phyloP scores from a whole-genome alignment of 2,797 vertebrate genomes.

The Falco columbarius region DNA sequence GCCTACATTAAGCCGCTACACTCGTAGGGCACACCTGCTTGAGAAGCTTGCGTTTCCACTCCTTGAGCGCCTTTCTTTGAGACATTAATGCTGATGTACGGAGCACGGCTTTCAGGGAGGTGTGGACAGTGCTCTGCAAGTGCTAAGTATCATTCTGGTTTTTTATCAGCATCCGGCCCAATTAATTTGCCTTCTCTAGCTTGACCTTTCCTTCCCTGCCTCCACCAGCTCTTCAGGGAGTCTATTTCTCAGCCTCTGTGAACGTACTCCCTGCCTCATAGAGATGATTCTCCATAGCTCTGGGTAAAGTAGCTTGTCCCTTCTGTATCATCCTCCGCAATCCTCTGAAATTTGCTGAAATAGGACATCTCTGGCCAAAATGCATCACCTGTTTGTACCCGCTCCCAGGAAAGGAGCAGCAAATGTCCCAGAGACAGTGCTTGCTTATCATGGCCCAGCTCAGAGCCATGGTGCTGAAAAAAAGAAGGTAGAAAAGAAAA shows the following conservation, averaged over 20 bases:
- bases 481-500: neutral
- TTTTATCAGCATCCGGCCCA: neutral
- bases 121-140: neutral
- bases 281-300: neutral
- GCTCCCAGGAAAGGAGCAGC: neutral
- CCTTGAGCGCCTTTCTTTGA: neutral
- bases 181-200: neutral
- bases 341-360: neutral
- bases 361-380: neutral
- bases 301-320: neutral
- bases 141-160: neutral
- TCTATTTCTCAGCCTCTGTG: neutral
- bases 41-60: neutral
- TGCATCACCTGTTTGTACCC: neutral
- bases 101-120: neutral
- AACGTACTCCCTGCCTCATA: neutral
- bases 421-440: neutral
- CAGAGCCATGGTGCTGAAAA: neutral
- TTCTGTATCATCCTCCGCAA: neutral
- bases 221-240: neutral
- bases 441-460: neutral
- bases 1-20: neutral
- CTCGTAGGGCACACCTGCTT: neutral
- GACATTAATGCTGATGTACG: neutral
- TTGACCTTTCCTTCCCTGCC: neutral